Conservation (phyloP, 2,888 invertebrate genomes). For the Aproaerema taeniolella region DNA sequence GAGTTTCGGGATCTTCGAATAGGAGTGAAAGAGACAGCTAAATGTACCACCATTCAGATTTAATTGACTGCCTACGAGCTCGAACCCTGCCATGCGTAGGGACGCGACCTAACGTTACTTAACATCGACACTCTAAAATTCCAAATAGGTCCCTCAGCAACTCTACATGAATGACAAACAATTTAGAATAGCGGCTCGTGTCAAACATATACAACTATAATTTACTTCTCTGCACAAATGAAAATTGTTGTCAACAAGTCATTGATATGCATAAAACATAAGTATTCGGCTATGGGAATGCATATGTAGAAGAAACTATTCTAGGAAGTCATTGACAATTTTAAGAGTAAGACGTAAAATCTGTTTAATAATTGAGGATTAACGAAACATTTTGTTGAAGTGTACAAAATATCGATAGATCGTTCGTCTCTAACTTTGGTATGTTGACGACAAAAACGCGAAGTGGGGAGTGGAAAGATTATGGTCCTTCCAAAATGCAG, state of each 20-base stretch:
- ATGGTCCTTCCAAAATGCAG: conserved; percentile 68
- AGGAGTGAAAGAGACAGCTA: conserved; percentile 61
- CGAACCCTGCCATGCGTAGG: conserved; percentile 67
- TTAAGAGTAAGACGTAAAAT: neutral
- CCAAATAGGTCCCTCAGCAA: conserved; percentile 36
- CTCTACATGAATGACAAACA: conserved; percentile 13
- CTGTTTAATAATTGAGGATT: no score
- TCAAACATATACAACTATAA: neutral
- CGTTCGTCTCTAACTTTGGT: conserved; percentile 50
- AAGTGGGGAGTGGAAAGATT: conserved; percentile 52
- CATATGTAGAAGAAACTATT: neutral
- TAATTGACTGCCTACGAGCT: conserved; percentile 74
- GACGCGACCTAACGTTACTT: conserved; percentile 67
- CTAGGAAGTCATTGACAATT: neutral
- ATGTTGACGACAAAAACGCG: conserved; percentile 64
- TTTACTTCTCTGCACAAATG: no score
- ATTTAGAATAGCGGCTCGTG: conserved; percentile 1
- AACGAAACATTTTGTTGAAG: no score
- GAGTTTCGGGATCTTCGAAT: conserved; percentile 51
- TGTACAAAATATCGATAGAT: conserved; percentile 38
- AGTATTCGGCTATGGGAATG: no score
- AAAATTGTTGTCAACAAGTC: neutral
- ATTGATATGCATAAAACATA: neutral
- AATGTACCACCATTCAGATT: conserved; percentile 68
- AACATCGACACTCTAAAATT: conserved; percentile 71